Conservation (phyloP, 2,113 vertebrate species). For the Xiphias gladius region DNA sequence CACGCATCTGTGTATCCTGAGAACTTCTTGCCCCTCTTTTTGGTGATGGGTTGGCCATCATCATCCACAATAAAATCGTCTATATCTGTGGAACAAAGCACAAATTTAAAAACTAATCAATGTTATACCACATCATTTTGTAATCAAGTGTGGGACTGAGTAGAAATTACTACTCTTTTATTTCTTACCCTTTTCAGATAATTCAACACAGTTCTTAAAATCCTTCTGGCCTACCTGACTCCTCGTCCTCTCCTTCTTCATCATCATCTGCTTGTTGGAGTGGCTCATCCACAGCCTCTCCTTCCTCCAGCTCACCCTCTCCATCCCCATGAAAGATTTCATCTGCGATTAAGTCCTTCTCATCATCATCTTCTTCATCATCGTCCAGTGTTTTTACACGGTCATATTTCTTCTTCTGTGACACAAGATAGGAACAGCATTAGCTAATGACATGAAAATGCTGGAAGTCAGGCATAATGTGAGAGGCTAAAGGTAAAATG, state of each 20-base stretch:
- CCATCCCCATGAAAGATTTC: slow-evolving; percentile 96
- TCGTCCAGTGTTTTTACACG: slow-evolving; percentile 95
- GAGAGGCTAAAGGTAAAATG: background rate
- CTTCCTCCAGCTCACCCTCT: slow-evolving; percentile 93
- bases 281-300: slow-evolving; percentile 88
- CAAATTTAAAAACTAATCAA: background rate
- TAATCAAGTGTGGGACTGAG: background rate
- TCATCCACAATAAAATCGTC: slow-evolving; percentile 99
- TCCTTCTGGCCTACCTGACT: slow-evolving; percentile 87
- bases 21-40: slow-evolving; percentile 96
- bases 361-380: slow-evolving; percentile 95
- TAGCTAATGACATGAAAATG: background rate
- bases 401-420: slow-evolving; percentile 93
- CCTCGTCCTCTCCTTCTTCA: slow-evolving; percentile 93
- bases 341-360: slow-evolving; percentile 94
- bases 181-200: background rate
- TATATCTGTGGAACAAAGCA: slow-evolving; percentile 86
- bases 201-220: background rate
- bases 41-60: slow-evolving; percentile 96
- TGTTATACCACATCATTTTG: background rate
- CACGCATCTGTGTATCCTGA: slow-evolving; percentile 97
- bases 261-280: slow-evolving; percentile 89
- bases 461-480: background rate
- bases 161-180: background rate
- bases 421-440: slow-evolving; percentile 7